A percentile compares a stretch with the other conserved stretches of the same genome.
Conservation (phyloP, 2,113 vertebrate genomes). For the Pithys albifrons region DNA sequence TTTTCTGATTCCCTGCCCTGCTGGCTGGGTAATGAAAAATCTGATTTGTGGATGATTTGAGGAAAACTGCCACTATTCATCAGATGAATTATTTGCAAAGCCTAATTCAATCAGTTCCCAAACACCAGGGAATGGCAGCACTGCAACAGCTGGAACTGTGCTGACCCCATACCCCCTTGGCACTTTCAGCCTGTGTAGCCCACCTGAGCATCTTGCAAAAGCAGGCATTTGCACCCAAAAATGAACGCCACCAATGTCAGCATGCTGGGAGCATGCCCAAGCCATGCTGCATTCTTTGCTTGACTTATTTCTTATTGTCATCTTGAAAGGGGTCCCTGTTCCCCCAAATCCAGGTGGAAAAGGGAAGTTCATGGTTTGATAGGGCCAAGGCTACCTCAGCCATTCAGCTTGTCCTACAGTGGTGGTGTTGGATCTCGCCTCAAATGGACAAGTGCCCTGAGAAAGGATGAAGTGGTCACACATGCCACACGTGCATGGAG, state of each 20-base stretch:
- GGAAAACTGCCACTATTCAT: conserved; percentile 57
- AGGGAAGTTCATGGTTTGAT: not conserved
- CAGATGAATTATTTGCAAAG: conserved; percentile 21
- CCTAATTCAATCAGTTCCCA: conserved; percentile 31
- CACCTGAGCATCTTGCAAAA: not conserved
- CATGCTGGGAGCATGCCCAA: not conserved
- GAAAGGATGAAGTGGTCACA: not conserved
- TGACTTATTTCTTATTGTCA: not conserved
- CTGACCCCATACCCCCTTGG: not conserved
- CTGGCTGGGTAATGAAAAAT: conserved; percentile 29
- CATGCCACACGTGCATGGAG: rapidly evolving
- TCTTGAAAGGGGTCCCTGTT: rapidly evolving
- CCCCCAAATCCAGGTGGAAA: not conserved
- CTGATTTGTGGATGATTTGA: conserved; percentile 54
- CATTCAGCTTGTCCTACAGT: rapidly evolving
- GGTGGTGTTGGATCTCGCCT: not conserved
- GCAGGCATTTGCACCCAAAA: not conserved
- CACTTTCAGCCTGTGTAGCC: not conserved
- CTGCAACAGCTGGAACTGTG: not conserved
- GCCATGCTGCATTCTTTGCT: not conserved
- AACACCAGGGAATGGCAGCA: not conserved
- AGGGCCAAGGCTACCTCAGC: not conserved
- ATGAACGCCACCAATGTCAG: rapidly evolving
- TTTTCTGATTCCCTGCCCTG: not conserved
- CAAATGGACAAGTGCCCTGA: not conserved